phyloP scores from a whole-genome alignment of 1,140 invertebrate genomes.

The Rhizoglyphus robini region DNA sequence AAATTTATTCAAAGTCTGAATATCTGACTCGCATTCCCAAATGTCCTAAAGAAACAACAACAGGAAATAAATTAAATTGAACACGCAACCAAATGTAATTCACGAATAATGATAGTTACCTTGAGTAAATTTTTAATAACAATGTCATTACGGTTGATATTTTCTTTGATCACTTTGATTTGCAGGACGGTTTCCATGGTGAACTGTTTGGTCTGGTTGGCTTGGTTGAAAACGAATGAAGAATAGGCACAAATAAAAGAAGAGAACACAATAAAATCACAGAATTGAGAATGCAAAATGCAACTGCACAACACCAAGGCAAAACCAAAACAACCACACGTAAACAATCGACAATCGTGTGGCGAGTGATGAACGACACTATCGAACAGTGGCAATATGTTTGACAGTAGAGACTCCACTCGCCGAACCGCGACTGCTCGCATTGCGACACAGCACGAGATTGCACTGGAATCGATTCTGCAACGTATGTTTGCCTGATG shows the following conservation, averaged over 20 bases:
- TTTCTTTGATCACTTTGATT: neutral
- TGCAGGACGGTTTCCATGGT: constrained; percentile 11
- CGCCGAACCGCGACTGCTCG: neutral
- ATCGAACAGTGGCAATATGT: neutral
- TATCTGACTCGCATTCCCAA: neutral
- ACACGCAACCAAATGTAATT: neutral
- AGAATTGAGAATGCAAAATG: neutral
- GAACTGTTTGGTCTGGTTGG: no score
- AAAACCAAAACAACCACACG: neutral
- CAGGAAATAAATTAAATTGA: neutral
- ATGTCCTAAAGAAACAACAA: neutral
- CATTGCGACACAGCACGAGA: neutral
- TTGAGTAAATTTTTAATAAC: constrained; percentile 7
- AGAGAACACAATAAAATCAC: neutral
- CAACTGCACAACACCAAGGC: no score
- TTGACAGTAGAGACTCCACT: neutral
- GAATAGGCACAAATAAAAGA: no score
- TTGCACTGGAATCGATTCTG: neutral
- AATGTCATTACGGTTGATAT: constrained; percentile 6
- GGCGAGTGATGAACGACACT: neutral
- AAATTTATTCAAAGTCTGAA: constrained; percentile 1
- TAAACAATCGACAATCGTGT: neutral
- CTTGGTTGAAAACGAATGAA: no score
- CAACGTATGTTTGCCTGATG: neutral
- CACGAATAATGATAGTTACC: neutral